Evolutionary conservation across 2,888 invertebrate species (phyloP).

Genomic region (Nebria brevicollis): DNA sequence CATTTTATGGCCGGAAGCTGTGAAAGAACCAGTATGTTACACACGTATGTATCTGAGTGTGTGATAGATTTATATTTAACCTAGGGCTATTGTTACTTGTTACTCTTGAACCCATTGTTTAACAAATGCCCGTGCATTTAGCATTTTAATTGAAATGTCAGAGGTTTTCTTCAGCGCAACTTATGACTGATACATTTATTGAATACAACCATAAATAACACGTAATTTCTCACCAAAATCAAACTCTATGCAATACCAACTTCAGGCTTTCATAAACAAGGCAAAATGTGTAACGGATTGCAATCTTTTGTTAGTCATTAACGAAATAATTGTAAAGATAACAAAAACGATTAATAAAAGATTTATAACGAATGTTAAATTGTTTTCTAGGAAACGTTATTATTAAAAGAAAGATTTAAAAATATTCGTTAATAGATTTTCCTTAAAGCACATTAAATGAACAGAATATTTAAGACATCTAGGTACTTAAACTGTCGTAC

Average conservation of each 20-base stretch:
- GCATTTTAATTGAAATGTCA: conserved; percentile 21
- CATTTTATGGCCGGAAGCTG: conserved; percentile 14
- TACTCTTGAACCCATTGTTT: conserved; percentile 13
- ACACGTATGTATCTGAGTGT: conserved; percentile 8
- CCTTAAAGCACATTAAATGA: too few species aligned
- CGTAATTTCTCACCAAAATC: neutral
- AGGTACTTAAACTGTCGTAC: too few species aligned
- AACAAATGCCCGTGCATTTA: neutral
- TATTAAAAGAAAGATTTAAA: too few species aligned
- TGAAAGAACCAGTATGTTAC: neutral
- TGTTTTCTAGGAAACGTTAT: too few species aligned
- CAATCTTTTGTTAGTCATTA: too few species aligned
- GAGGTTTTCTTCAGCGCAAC: neutral
- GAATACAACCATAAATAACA: neutral
- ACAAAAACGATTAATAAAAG: too few species aligned
- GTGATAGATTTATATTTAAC: conserved; percentile 10
- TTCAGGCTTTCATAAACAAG: too few species aligned
- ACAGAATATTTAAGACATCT: too few species aligned
- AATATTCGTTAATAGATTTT: too few species aligned
- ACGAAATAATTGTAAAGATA: too few species aligned
- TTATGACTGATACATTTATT: neutral
- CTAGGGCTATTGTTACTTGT: conserved; percentile 6
- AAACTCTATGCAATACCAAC: neutral
- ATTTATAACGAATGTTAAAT: too few species aligned
- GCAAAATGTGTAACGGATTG: too few species aligned